Conservation (phyloP, 2,888 invertebrate species). For the Phymatocera aterrima region DNA sequence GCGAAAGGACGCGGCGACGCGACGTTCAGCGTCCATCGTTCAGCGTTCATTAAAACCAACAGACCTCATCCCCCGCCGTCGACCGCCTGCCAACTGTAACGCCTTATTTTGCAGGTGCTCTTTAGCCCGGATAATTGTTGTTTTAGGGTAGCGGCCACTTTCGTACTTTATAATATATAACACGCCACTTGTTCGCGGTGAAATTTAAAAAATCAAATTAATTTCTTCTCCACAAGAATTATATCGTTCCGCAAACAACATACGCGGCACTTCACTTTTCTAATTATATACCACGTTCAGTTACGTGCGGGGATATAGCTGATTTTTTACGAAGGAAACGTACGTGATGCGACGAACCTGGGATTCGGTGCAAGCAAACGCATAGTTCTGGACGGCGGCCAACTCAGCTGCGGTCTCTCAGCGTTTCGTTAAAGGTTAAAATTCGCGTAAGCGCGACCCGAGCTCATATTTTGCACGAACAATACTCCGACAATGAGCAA, state of each 20-base stretch:
- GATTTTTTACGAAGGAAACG: no score
- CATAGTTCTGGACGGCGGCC: neutral
- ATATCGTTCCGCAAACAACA: no score
- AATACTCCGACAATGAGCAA: no score
- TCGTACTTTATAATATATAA: neutral
- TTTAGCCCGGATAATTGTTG: constrained; percentile 17
- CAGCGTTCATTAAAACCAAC: constrained; percentile 53
- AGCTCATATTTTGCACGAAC: no score
- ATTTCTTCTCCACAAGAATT: neutral
- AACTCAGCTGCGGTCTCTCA: constrained; percentile 1
- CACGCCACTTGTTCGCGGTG: neutral
- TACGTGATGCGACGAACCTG: neutral
- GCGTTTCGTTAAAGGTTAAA: constrained; percentile 67
- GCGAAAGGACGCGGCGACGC: constrained; percentile 42
- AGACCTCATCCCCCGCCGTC: neutral
- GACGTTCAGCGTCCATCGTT: no score
- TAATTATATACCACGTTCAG: no score
- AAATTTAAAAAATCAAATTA: neutral
- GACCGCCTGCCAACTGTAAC: no score
- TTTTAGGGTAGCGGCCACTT: neutral
- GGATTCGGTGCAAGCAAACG: constrained; percentile 16
- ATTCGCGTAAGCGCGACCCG: constrained; percentile 70
- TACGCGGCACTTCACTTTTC: no score
- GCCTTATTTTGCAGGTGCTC: neutral
- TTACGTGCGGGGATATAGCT: no score